Evolutionary conservation across 2,113 vertebrate species (phyloP).

Genomic region (Solea senegalensis): DNA sequence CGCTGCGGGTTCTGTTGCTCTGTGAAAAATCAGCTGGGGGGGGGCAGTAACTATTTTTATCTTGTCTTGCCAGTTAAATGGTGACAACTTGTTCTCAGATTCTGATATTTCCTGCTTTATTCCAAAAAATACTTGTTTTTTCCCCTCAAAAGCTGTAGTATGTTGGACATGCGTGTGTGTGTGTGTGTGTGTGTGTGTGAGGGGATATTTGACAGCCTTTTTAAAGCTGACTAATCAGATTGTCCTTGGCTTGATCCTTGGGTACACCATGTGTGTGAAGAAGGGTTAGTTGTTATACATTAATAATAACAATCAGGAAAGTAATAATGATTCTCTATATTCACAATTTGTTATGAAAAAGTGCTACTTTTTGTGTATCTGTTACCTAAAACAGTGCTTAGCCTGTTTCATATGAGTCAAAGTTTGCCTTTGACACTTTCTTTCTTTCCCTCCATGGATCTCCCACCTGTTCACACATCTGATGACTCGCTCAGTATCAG

Average conservation of each 20-base stretch:
- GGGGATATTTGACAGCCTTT: slow-evolving; percentile 60
- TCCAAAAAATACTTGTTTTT: slow-evolving; percentile 1
- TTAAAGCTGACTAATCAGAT: slow-evolving; percentile 76
- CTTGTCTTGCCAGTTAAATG: not conserved
- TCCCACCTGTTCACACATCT: not conserved
- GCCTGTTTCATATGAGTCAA: not conserved
- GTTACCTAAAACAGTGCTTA: too few relatives aligned
- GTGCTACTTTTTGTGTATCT: not conserved
- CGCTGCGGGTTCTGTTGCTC: not conserved
- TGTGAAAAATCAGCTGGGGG: slow-evolving; percentile 1
- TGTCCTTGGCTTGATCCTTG: slow-evolving; percentile 55
- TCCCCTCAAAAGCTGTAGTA: slow-evolving; percentile 15
- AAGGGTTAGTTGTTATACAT: too few relatives aligned
- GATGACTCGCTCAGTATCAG: slow-evolving; percentile 2
- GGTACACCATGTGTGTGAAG: not conserved
- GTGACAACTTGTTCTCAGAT: not conserved
- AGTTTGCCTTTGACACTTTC: not conserved
- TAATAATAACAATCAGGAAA: too few relatives aligned
- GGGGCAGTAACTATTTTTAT: slow-evolving; percentile 1
- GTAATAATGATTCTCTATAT: too few relatives aligned
- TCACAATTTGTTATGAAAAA: not conserved
- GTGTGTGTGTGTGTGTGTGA: slow-evolving; percentile 49
- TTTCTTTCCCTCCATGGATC: slow-evolving; percentile 7
- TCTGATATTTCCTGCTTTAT: not conserved
- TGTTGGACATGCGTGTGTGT: slow-evolving; percentile 40